These are phyloP conservation scores for Hydropsyche tenuis DNA, from an alignment of 1,140 invertebrate species.

Conservation along the genomic window DNA sequence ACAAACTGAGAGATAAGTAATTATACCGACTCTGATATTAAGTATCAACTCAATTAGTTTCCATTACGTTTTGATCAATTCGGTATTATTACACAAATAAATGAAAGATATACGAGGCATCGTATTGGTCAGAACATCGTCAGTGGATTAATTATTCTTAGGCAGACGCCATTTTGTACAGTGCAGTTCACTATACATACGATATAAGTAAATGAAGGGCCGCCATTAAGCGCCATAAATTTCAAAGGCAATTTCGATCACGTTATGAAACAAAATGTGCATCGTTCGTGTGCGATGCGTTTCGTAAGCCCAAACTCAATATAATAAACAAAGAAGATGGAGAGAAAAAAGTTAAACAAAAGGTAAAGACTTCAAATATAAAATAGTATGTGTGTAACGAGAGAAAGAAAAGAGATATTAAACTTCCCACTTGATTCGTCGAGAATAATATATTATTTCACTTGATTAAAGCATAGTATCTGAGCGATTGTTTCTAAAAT, in stretches of 20 bases:
- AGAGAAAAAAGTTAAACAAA: neutral
- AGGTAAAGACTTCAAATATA: neutral
- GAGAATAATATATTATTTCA: conserved; percentile 1
- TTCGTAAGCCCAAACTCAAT: conserved; percentile 19
- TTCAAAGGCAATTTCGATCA: conserved; percentile 37
- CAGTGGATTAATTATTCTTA: conserved; percentile 5
- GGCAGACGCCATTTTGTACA: conserved; percentile 11
- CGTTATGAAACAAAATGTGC: conserved; percentile 34
- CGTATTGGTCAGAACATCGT: neutral
- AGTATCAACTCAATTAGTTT: too few relatives aligned
- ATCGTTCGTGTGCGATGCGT: conserved; percentile 29
- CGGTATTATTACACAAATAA: too few relatives aligned
- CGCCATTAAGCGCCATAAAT: conserved; percentile 36
- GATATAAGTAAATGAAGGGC: conserved; percentile 5
- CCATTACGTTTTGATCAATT: too few relatives aligned
- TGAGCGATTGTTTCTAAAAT: neutral
- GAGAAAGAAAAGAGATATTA: neutral
- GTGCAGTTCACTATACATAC: neutral
- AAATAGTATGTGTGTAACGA: neutral
- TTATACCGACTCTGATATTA: too few relatives aligned
- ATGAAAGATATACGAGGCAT: too few relatives aligned
- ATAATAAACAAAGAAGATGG: neutral
- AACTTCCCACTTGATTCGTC: neutral
- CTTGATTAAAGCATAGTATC: neutral
- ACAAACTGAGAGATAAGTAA: too few relatives aligned